Percentiles rank a stretch among this genome's conserved stretches.
Conservation (phyloP, 2,888 invertebrate species). For the Torymus tubicola region DNA sequence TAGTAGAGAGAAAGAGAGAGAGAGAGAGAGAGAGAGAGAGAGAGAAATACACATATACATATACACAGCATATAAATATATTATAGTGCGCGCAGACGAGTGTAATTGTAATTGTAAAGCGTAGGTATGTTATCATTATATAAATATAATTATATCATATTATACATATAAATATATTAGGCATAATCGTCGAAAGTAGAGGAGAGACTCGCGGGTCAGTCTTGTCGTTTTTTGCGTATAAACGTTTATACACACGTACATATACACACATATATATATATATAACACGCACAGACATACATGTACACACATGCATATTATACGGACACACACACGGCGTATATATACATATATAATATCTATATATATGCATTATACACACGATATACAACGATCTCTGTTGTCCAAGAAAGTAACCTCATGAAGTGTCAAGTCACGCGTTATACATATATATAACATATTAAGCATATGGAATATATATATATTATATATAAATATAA, state of each 20-base stretch:
- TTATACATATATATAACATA: conserved; percentile 37
- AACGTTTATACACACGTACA: background rate
- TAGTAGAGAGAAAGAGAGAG: too few species aligned
- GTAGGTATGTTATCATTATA: too few species aligned
- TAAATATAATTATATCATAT: too few species aligned
- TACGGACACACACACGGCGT: background rate
- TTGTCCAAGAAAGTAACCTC: conserved; percentile 49
- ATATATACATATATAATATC: background rate
- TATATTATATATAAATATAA: conserved; percentile 21
- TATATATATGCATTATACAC: background rate
- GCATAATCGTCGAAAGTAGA: conserved; percentile 37
- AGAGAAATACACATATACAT: too few species aligned
- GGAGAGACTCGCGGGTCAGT: conserved; percentile 48
- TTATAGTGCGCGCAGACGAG: background rate
- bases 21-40: too few species aligned
- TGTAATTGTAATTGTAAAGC: too few species aligned
- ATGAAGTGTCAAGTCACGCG: conserved; percentile 50
- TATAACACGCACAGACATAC: too few species aligned
- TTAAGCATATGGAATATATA: conserved; percentile 25
- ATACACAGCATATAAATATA: too few species aligned
- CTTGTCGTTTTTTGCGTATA: conserved; percentile 17
- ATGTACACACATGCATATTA: background rate
- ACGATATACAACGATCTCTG: conserved; percentile 45
- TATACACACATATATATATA: background rate
- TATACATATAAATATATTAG: background rate